Conservation (phyloP, 2,797 vertebrate genomes). For the Miichthys miiuy region DNA sequence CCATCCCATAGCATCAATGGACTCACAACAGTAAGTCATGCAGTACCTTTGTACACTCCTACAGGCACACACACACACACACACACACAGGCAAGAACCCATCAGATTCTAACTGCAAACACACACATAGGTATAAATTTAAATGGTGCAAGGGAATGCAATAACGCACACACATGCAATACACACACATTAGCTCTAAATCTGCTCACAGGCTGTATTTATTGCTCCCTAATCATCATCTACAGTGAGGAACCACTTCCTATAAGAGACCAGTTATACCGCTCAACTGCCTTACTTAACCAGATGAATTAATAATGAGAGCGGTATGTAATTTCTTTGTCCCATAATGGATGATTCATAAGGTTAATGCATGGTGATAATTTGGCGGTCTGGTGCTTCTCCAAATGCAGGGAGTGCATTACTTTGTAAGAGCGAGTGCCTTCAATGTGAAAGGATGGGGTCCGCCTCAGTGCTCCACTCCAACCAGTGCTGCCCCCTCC, state of each 20-base stretch:
- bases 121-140: background rate
- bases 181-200: conserved; percentile 19
- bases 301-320: conserved; percentile 60
- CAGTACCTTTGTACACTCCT: background rate
- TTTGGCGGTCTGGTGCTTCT: conserved; percentile 59
- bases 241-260: conserved; percentile 28
- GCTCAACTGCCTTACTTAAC: conserved; percentile 28
- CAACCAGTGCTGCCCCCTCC: conserved; percentile 83
- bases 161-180: background rate
- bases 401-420: conserved; percentile 79
- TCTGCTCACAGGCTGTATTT: conserved; percentile 6
- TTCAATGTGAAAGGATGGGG: conserved; percentile 88
- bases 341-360: conserved; percentile 34
- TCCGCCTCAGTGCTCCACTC: conserved; percentile 76
- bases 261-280: conserved; percentile 38
- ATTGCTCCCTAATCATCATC: conserved; percentile 10
- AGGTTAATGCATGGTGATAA: conserved; percentile 63
- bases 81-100: background rate
- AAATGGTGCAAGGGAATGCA: background rate
- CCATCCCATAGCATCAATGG: conserved; percentile 76
- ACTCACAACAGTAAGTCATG: conserved; percentile 78
- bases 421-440: conserved; percentile 83
- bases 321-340: conserved; percentile 39
- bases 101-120: background rate
- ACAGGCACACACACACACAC: background rate